phyloP scores from a whole-genome alignment of 1,140 invertebrate species.

The Pemphigus obesinymphae region DNA sequence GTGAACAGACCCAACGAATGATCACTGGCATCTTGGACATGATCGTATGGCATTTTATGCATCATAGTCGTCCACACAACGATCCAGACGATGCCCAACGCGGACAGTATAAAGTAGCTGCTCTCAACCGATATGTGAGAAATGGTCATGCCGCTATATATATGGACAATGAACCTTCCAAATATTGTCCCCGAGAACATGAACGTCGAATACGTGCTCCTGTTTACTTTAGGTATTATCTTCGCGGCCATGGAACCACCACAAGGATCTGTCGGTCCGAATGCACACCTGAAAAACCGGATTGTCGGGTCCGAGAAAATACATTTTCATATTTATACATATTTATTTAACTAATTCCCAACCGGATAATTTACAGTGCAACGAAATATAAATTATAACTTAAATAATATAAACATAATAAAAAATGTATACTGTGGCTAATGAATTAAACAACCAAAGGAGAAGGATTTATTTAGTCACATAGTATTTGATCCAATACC shows the following conservation, averaged over 20 bases:
- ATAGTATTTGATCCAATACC: too few relatives aligned
- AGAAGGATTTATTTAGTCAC: too few relatives aligned
- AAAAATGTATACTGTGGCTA: too few relatives aligned
- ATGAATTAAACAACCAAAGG: too few relatives aligned
- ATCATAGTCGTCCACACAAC: neutral
- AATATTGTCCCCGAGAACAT: constrained; percentile 13
- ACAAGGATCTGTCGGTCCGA: neutral
- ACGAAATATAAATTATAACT: too few relatives aligned
- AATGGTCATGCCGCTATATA: neutral
- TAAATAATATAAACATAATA: too few relatives aligned
- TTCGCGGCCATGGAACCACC: neutral
- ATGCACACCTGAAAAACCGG: neutral
- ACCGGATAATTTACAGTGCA: too few relatives aligned
- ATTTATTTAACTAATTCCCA: too few relatives aligned
- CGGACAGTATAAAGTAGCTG: neutral
- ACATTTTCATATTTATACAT: too few relatives aligned
- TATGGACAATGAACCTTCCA: neutral
- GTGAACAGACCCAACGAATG: neutral
- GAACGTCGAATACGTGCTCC: neutral
- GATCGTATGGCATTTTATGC: neutral
- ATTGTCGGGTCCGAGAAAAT: too few relatives aligned
- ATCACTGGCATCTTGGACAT: too few relatives aligned
- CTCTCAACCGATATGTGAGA: neutral
- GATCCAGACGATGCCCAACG: neutral
- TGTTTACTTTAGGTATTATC: neutral